These are phyloP conservation scores for Aphelocoma coerulescens DNA, from an alignment of 2,113 vertebrate species.

Conservation along the genomic window DNA sequence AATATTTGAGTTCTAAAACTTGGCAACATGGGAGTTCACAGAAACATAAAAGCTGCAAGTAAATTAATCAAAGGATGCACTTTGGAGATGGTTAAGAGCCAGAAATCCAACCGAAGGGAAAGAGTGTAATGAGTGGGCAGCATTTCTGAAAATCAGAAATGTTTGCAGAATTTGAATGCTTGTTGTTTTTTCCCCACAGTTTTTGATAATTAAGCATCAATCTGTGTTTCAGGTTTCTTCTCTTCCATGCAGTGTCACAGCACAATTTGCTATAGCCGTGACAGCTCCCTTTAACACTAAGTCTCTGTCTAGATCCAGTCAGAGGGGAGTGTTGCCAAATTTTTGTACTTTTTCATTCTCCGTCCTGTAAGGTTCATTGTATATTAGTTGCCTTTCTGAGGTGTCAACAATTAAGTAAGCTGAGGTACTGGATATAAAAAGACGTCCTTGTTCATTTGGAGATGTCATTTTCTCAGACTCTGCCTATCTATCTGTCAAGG, in stretches of 20 bases:
- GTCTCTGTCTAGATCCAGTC: background rate
- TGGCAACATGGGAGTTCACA: background rate
- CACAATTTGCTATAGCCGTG: background rate
- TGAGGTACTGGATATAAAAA: conserved; percentile 15
- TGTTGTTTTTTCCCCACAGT: background rate
- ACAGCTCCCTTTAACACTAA: background rate
- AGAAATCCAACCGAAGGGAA: conserved; percentile 7
- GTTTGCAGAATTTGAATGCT: background rate
- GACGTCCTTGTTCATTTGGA: conserved; percentile 1
- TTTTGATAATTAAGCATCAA: background rate
- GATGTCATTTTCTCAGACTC: conserved; percentile 6
- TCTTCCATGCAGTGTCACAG: background rate
- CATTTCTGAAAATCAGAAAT: conserved; percentile 22
- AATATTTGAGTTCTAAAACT: background rate
- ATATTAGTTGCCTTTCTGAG: conserved; percentile 15
- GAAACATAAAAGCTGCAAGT: background rate
- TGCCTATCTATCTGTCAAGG: conserved; percentile 32
- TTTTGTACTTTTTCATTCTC: background rate
- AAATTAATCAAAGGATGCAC: background rate
- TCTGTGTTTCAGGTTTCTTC: background rate
- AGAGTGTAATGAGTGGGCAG: background rate
- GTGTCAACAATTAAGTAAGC: conserved; percentile 24
- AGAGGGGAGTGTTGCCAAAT: background rate
- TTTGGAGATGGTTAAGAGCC: background rate
- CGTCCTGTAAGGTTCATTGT: conserved; percentile 5